These are phyloP conservation scores for Pinctada fucata DNA, from an alignment of 2,888 invertebrate species.

Conservation along the genomic window DNA sequence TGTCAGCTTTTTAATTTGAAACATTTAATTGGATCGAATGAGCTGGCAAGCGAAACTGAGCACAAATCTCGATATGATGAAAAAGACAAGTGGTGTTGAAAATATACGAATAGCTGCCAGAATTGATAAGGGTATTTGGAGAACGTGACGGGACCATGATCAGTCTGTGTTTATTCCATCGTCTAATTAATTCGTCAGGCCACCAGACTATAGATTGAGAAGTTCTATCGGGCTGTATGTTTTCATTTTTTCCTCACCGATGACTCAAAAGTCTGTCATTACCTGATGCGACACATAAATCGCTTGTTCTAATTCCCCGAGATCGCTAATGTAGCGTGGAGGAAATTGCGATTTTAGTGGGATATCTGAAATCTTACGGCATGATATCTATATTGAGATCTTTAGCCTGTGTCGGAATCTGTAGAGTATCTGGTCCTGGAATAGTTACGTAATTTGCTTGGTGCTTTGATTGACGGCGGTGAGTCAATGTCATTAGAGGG, in stretches of 20 bases:
- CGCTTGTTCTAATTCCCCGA: not conserved
- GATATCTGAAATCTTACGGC: not conserved
- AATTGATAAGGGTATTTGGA: too few relatives aligned
- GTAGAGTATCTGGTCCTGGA: not conserved
- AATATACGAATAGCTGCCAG: too few relatives aligned
- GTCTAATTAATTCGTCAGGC: too few relatives aligned
- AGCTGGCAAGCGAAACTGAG: too few relatives aligned
- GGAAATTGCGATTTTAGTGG: not conserved
- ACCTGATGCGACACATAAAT: not conserved
- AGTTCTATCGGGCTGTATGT: too few relatives aligned
- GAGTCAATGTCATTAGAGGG: constrained; percentile 1
- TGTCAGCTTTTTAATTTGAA: too few relatives aligned
- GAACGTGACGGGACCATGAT: too few relatives aligned
- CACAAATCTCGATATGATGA: too few relatives aligned
- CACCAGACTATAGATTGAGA: too few relatives aligned
- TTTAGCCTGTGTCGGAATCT: not conserved
- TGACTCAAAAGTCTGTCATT: not conserved
- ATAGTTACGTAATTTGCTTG: not conserved
- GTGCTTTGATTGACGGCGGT: not conserved
- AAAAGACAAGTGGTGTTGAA: too few relatives aligned
- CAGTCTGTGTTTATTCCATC: too few relatives aligned
- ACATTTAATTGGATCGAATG: too few relatives aligned
- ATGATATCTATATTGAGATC: not conserved
- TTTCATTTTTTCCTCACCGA: not conserved
- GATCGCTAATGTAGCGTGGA: not conserved